A percentile compares a stretch with the other conserved stretches of the same genome.
Evolutionary conservation across 1,140 invertebrate genomes (phyloP).

Genomic region (Neoseiulus cucumeris): DNA sequence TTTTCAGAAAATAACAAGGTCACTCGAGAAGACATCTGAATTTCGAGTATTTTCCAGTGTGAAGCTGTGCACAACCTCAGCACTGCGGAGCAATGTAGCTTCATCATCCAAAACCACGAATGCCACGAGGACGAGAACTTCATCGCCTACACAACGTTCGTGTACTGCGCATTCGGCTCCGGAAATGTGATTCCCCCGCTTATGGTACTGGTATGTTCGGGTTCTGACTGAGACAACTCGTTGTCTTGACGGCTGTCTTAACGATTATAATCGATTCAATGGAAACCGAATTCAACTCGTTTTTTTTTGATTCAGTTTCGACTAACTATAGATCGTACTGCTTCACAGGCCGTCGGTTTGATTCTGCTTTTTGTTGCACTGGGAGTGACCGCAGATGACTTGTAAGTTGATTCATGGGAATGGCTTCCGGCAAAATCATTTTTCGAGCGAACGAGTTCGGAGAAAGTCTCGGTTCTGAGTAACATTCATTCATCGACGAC

Average conservation of each 20-base stretch:
- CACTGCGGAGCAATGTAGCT: constrained; percentile 24
- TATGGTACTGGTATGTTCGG: constrained; percentile 23
- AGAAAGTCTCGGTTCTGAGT: no score
- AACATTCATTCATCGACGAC: neutral
- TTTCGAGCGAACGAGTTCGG: no score
- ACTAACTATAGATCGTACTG: no score
- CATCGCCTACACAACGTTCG: constrained; percentile 27
- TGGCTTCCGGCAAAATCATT: neutral
- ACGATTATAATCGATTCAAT: no score
- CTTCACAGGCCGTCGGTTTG: no score
- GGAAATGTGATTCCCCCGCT: constrained; percentile 21
- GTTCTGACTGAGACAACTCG: no score
- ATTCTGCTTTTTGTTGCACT: constrained; percentile 40
- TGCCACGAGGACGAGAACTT: constrained; percentile 28
- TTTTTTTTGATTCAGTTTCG: no score
- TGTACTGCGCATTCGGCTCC: constrained; percentile 27
- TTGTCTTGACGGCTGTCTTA: no score
- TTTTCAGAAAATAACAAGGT: no score
- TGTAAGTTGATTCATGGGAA: constrained; percentile 26
- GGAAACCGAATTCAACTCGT: no score
- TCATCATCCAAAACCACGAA: constrained; percentile 25
- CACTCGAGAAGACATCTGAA: no score
- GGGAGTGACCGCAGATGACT: constrained; percentile 41
- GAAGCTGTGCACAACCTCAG: constrained; percentile 23
- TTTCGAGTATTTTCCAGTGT: constrained; percentile 24